These are phyloP conservation scores for Miichthys miiuy DNA, from an alignment of 2,797 vertebrate species.

Conservation along the genomic window DNA sequence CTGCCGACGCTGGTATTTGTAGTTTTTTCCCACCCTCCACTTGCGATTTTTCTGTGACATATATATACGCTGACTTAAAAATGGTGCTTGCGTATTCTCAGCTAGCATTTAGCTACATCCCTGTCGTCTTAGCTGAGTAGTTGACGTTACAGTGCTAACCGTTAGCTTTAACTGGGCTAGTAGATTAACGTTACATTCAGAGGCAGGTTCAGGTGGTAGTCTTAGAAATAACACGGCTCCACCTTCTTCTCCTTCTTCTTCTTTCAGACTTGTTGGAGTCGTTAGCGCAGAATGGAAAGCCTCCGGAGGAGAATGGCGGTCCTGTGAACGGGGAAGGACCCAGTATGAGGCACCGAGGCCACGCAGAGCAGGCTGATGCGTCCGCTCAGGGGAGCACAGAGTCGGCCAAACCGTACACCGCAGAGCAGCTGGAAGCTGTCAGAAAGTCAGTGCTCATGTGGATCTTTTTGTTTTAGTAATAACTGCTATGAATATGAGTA, in stretches of 20 bases:
- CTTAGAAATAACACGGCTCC: not conserved
- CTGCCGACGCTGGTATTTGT: slow-evolving; percentile 60
- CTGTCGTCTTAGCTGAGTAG: not conserved
- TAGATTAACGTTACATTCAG: not conserved
- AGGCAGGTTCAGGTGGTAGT: not conserved
- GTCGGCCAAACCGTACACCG: slow-evolving; percentile 88
- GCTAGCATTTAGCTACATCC: not conserved
- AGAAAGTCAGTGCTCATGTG: slow-evolving; percentile 86
- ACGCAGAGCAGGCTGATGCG: slow-evolving; percentile 68
- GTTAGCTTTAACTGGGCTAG: slow-evolving; percentile 33
- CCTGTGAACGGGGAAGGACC: slow-evolving; percentile 82
- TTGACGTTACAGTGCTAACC: slow-evolving; percentile 37
- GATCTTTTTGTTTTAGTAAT: not conserved
- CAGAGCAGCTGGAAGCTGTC: slow-evolving; percentile 94
- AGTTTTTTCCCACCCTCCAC: slow-evolving; percentile 32
- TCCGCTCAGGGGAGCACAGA: slow-evolving; percentile 86
- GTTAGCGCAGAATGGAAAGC: slow-evolving; percentile 85
- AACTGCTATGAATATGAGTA: no score
- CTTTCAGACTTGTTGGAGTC: slow-evolving; percentile 87
- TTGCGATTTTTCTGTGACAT: not conserved
- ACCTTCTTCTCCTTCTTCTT: slow-evolving; percentile 13
- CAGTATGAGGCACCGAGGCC: slow-evolving; percentile 80
- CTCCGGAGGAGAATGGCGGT: slow-evolving; percentile 76
- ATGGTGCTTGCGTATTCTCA: not conserved
- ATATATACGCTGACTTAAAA: not conserved